phyloP scores from a whole-genome alignment of 2,113 vertebrate species.

The Cygnus atratus region DNA sequence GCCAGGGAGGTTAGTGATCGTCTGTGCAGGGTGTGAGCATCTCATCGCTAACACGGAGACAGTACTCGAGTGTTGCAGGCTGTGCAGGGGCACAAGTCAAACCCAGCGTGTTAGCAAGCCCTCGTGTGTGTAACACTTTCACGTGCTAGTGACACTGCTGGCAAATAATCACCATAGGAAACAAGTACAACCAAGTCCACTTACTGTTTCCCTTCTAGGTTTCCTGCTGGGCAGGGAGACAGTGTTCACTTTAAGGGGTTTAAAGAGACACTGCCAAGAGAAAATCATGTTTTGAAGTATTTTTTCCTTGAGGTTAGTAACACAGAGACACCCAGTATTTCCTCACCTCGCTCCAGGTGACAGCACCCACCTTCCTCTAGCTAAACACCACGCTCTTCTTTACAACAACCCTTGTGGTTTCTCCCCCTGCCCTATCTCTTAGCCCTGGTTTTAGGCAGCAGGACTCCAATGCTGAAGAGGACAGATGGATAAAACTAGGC shows the following conservation, averaged over 20 bases:
- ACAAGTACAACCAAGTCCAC: conserved; percentile 46
- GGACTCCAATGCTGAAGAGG: not conserved
- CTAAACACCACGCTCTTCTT: not conserved
- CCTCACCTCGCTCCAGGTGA: not conserved
- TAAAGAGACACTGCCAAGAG: conserved; percentile 78
- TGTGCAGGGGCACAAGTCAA: not conserved
- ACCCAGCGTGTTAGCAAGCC: conserved; percentile 16
- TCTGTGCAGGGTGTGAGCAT: not conserved
- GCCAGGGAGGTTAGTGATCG: not conserved
- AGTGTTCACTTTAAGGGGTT: conserved; percentile 74
- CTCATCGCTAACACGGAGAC: not conserved
- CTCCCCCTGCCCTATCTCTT: not conserved
- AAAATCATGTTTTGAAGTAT: conserved; percentile 70
- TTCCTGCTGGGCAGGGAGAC: conserved; percentile 79
- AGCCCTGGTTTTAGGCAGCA: not conserved
- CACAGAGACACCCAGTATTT: not conserved
- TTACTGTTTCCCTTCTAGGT: conserved; percentile 79
- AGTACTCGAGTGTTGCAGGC: not conserved
- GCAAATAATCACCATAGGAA: not conserved
- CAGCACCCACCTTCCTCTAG: not conserved
- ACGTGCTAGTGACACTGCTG: not conserved
- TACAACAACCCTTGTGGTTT: not conserved
- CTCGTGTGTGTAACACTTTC: not conserved
- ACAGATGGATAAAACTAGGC: not conserved
- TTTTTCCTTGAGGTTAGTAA: conserved; percentile 19